A percentile compares a stretch with the other conserved stretches of the same genome.
phyloP scores from a whole-genome alignment of 2,888 invertebrate genomes.

The Phytoseiulus persimilis region DNA sequence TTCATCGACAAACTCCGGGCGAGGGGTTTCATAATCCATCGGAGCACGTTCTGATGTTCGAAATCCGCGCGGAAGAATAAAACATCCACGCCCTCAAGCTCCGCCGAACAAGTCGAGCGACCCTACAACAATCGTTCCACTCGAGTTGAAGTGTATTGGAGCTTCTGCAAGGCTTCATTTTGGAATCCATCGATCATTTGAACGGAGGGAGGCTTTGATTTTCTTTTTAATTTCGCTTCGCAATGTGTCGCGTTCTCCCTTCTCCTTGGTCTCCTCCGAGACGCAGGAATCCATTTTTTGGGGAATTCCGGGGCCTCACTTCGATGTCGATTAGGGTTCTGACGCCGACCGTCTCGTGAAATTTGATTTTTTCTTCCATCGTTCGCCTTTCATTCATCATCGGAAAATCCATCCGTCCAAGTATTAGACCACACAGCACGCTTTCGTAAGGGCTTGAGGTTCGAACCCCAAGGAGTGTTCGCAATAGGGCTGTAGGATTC shows the following conservation, averaged over 20 bases:
- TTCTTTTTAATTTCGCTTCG: not conserved
- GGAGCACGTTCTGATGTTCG: not conserved
- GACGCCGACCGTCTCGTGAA: not conserved
- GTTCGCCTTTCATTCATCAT: constrained; percentile 5
- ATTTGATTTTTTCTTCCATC: not conserved
- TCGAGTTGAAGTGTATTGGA: not conserved
- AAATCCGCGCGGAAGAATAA: not conserved
- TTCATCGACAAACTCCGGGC: not conserved
- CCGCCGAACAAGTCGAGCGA: not conserved
- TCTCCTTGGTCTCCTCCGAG: not conserved
- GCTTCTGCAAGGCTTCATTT: not conserved
- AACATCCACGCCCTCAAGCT: not conserved
- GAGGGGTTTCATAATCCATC: not conserved
- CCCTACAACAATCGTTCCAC: not conserved
- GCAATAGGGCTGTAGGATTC: not conserved
- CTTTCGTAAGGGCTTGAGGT: not conserved
- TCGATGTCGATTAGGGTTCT: not conserved
- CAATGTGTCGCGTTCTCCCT: not conserved
- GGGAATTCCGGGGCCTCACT: not conserved
- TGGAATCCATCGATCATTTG: not conserved
- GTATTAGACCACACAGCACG: constrained; percentile 5
- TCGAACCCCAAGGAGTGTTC: not conserved
- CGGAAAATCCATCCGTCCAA: not conserved
- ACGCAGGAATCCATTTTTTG: not conserved
- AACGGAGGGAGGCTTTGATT: not conserved